Evolutionary conservation across 1,140 invertebrate genomes (phyloP), one percentile per base, ranked within the genome.

Genomic region (Drosophila kurseongensis): DNA sequence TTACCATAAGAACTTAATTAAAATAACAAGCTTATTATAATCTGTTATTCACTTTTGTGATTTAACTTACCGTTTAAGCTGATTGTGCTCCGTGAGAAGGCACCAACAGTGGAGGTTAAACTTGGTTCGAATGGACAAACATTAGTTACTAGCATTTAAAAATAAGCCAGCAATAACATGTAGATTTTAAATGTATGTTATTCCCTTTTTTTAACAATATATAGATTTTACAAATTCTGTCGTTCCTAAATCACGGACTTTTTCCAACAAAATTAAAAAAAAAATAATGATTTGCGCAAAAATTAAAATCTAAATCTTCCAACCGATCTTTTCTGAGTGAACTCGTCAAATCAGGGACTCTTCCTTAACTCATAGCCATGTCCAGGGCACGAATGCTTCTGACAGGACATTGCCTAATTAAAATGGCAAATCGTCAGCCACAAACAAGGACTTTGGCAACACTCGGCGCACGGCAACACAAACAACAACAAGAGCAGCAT

Each of bases 351-450:
- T 67, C 57, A 67, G 48, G 44, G 41, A 62, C 29, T 63, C 52
- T 63, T 40, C 12, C 23, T 52, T 7, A 52, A 36, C 41, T 54
- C 60, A 61, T 71, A 82, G 83, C 65, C 60, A 68, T 71, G 61
- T 51, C 52, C 51, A 62, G 48, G 35, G 48, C 7, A n/a, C 18
- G 76, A 16, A 51, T 63, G 66, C 52, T 66, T 76, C 40, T 78
- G 81, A 85, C 73, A 73, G 82, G 58, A 78, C 59, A 63, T 54
- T 85, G 82, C 42, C 82, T 85, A 85, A 85, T 85, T 88, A 85
- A 88, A 85, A 85, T 88, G 58, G 75, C 78, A 82, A 88, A 88
- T 78, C 79, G 58, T 75, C 51, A 77, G 48, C 63, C 78, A 55
- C 41, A 69, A 63, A 60, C 79, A 68, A 52, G 41, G 57, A 65